Evolutionary conservation across 2,113 vertebrate species (phyloP), one percentile per base, ranked within the genome.

Genomic region (Antechinus flavipes): DNA sequence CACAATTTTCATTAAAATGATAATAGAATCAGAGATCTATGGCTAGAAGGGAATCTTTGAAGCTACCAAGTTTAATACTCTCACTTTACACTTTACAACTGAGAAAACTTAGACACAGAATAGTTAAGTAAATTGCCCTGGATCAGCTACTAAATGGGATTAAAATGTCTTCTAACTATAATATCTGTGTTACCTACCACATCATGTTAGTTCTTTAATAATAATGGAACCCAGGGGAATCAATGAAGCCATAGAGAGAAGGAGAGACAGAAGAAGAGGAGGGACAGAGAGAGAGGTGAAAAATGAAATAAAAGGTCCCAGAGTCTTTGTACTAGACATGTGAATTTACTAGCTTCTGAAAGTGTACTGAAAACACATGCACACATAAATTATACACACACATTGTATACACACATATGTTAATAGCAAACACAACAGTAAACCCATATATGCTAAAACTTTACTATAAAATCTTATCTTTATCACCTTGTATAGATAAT

Each of bases 401-500:
- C 50, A 52, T 10, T 52, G 50, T 52, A 49, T 49, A 11, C 50
- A 52, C 42, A 47, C 24, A 2, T 0, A 56, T 46, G 52, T 42
- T 91, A 46, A 91, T 53, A 92, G 52, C 49, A 90, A 90, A 30
- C 26, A 91, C 47, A 30, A 91, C 6, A 49, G 49, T 14, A 30
- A 92, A 95, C 19, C 27, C 25, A 90, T 68, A 50, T 16, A 0
- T 49, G 27, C 19, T 55, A 96, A 89, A 90, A 68, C 50, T 55
- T 94, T 91, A 93, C 6, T 61, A 46, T 68, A 26, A 93, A 68
- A 16, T 27, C 58, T 52, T 50, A 91, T 55, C 42, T 55, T 94
- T 26, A 52, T 91, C 1, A 50, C 19, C 94, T 92, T 92, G 53
- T 54, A 42, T 94, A 94, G 58, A 61, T 68, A 91, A 54, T 76